Conservation (phyloP, 2,113 vertebrate species). For the Seriola dumerili region DNA sequence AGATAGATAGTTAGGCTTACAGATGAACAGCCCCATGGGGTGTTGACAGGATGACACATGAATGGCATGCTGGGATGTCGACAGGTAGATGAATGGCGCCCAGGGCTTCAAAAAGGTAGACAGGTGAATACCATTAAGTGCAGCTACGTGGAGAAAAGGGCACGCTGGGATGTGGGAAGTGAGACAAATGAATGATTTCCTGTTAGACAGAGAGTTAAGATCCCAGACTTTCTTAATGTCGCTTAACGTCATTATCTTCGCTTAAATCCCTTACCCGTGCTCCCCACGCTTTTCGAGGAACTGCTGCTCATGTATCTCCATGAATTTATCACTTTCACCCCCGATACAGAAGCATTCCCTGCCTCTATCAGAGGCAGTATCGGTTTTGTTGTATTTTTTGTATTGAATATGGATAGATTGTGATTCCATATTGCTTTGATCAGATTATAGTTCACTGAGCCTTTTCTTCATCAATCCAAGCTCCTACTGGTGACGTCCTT, state of each 20-base stretch:
- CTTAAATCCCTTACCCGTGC: slow-evolving; percentile 26
- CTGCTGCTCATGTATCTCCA: slow-evolving; percentile 20
- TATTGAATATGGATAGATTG: slow-evolving; percentile 65
- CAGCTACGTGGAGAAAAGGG: slow-evolving; percentile 4
- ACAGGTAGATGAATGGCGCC: slow-evolving; percentile 53
- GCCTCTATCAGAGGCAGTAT: slow-evolving; percentile 29
- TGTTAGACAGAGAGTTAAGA: slow-evolving; percentile 9
- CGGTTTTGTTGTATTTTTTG: slow-evolving; percentile 72
- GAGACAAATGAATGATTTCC: slow-evolving; percentile 21
- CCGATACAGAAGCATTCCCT: slow-evolving; percentile 32
- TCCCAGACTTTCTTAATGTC: slow-evolving; percentile 3
- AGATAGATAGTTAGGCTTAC: slow-evolving; percentile 54
- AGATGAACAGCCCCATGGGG: slow-evolving; percentile 43
- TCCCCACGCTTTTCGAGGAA: slow-evolving; percentile 18
- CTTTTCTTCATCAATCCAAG: slow-evolving; percentile 8
- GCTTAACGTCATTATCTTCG: slow-evolving; percentile 4
- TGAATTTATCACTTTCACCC: slow-evolving; percentile 19
- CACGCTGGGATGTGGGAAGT: neutral
- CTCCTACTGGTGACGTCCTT: slow-evolving; percentile 29
- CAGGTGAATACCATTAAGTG: neutral
- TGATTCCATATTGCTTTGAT: slow-evolving; percentile 59
- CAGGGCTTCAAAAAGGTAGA: slow-evolving; percentile 32
- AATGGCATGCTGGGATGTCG: slow-evolving; percentile 49
- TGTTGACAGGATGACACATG: slow-evolving; percentile 50
- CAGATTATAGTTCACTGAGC: slow-evolving; percentile 18